Conservation (phyloP, 2,113 vertebrate genomes). For the Mus musculus region GRCm39 chr19:19813501-19814000, state of each 20-base stretch:
- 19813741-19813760: not conserved
- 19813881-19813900: not conserved
- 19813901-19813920: not conserved
- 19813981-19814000: not conserved
- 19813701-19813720: conserved; percentile 29
- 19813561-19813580: not conserved
- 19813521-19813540: not conserved
- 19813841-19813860: conserved; percentile 12
- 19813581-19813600: not conserved
- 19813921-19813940: not conserved
- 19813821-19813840: not conserved
- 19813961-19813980: not conserved
- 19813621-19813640: not conserved
- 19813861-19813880: conserved; percentile 9
- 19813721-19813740: not conserved
- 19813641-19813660: conserved; percentile 20
- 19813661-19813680: not conserved
- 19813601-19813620: not conserved
- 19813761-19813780: not conserved
- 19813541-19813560: not conserved
- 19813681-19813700: not conserved
- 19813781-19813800: not conserved
- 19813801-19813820: not conserved
- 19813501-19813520: conserved; percentile 2
- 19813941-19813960: not conserved